These are phyloP conservation scores for Rhinoderma darwinii DNA, from an alignment of 2,113 vertebrate species.

Conservation along the genomic window DNA sequence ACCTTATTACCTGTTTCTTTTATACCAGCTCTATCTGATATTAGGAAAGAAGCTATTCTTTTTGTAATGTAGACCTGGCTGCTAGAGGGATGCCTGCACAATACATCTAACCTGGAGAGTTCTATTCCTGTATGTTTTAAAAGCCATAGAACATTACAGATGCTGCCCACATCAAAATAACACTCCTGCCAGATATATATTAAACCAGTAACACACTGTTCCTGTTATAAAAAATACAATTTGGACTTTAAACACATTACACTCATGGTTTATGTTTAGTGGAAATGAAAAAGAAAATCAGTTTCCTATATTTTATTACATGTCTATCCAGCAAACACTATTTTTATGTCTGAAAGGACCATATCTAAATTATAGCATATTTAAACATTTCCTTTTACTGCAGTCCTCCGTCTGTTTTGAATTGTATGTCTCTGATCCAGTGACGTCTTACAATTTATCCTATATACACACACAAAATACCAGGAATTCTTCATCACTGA, in stretches of 20 bases:
- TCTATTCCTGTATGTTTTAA: too few species aligned
- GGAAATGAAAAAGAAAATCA: slow-evolving; percentile 5
- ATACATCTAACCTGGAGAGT: neutral
- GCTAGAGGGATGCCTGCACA: too few species aligned
- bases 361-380: slow-evolving; percentile 19
- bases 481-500: slow-evolving; percentile 48
- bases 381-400: slow-evolving; percentile 55
- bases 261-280: slow-evolving; percentile 2
- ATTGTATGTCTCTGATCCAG: slow-evolving; percentile 39
- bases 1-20: too few species aligned
- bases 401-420: slow-evolving; percentile 34
- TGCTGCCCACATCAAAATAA: slow-evolving; percentile 9
- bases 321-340: slow-evolving; percentile 3
- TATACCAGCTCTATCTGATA: too few species aligned
- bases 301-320: slow-evolving; percentile 1
- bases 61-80: too few species aligned
- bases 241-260: neutral
- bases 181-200: neutral
- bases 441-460: slow-evolving; percentile 44
- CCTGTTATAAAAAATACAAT: neutral
- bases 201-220: neutral
- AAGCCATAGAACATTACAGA: neutral
- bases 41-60: too few species aligned
- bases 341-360: slow-evolving; percentile 12
- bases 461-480: slow-evolving; percentile 56